Evolutionary conservation across 2,113 vertebrate genomes (phyloP).

Genomic region (Brachionichthys hirsutus): DNA sequence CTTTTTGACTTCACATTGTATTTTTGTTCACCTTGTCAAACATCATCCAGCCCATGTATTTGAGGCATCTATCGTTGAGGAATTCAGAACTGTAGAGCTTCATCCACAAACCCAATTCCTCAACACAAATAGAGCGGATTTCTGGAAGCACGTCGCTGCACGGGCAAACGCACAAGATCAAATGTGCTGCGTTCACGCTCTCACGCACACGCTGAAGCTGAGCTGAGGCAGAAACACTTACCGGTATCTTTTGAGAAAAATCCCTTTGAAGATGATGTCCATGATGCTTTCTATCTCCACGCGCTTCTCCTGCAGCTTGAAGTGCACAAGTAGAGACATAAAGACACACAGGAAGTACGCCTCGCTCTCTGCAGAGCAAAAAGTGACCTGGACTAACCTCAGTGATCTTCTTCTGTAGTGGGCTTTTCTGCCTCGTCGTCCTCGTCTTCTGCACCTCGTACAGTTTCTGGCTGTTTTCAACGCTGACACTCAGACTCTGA

Average conservation of each 20-base stretch:
- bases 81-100: constrained; percentile 82
- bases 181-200: no score
- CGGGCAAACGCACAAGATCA: background rate
- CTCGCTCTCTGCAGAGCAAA: no score
- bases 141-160: constrained; percentile 86
- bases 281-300: constrained; percentile 86
- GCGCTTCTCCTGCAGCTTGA: constrained; percentile 83
- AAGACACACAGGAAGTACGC: background rate
- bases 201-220: background rate
- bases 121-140: constrained; percentile 86
- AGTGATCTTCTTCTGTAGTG: constrained; percentile 76
- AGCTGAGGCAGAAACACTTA: constrained; percentile 38
- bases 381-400: constrained; percentile 74
- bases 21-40: constrained; percentile 81
- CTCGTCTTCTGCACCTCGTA: constrained; percentile 81
- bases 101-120: constrained; percentile 88
- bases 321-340: background rate
- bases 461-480: constrained; percentile 82
- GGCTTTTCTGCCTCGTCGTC: constrained; percentile 68
- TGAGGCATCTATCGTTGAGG: constrained; percentile 87
- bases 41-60: constrained; percentile 92
- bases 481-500: constrained; percentile 79
- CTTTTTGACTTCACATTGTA: background rate
- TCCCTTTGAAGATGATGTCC: constrained; percentile 87
- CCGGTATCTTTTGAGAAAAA: constrained; percentile 88